Evolutionary conservation across 2,888 invertebrate species (phyloP), one percentile per base, ranked within the genome.

Genomic region (Thera obeliscata): DNA sequence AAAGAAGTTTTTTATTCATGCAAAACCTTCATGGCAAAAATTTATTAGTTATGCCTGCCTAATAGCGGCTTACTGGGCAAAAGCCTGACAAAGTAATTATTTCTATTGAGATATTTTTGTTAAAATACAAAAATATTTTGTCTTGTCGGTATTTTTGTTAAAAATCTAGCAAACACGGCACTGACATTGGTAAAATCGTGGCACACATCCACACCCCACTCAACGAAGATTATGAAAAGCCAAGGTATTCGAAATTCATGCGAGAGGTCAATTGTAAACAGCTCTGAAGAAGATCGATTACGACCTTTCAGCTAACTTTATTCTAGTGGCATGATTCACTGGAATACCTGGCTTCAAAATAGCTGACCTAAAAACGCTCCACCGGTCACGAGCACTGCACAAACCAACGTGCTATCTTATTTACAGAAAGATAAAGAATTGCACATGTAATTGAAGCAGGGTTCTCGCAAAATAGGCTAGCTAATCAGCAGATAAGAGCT

Each of bases 331-430:
- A 56, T 65, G 65, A 65, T 50, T 69, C 69, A 69, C 62, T 65
- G 65, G 52, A 59, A 65, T 62, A 65, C 69, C 62, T 69, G 59
- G 65, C 58, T 67, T 65, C 59, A 9, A 61, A 72, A 70, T 68
- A 69, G 56, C 70, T 71, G 71, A 71, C 73, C 73, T 71, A 61
- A 63, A 69, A 71, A 65, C 69, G 62, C 62, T 73, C 49, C 61
- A 67, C 70, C 67, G 69, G 70, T 54, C 70, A 64, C 68, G 68
- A 67, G 61, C 70, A 64, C 66, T 64, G 64, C 59, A 70, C 65
- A 65, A 73, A 72, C 62, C 54, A 71, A 61, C 67, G 54, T 67
- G 64, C 63, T 70, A 72, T 75, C 72, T 64, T 48, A 54, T 73
- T 71, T 68, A 64, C 66, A 46, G 54, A 67, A 64, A 56, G 75